phyloP scores from a whole-genome alignment of 2,113 vertebrate species.

The Thomomys bottae region DNA sequence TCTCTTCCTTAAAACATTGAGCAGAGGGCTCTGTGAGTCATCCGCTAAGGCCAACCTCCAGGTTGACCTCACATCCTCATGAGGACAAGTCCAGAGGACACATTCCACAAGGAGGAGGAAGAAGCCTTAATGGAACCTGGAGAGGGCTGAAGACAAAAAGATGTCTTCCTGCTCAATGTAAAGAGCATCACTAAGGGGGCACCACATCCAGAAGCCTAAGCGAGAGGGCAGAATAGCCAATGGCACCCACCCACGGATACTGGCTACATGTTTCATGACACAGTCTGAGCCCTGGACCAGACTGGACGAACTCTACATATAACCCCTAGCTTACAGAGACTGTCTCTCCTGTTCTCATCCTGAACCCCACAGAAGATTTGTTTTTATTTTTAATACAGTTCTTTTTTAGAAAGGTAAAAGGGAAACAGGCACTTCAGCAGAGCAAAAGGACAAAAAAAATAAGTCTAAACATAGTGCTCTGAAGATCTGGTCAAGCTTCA shows the following conservation, averaged over 20 bases:
- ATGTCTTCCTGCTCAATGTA: background rate
- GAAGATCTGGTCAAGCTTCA: constrained; percentile 58
- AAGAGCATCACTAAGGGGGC: background rate
- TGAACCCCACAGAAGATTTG: constrained; percentile 53
- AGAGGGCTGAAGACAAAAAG: background rate
- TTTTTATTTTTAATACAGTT: constrained; percentile 69
- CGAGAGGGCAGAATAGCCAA: background rate
- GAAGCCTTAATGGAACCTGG: background rate
- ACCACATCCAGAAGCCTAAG: background rate
- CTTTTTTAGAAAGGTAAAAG: constrained; percentile 76
- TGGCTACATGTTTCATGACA: background rate
- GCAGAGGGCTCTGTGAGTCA: background rate
- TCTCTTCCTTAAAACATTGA: background rate
- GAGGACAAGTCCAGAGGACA: background rate
- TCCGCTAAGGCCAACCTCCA: background rate
- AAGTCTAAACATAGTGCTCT: constrained; percentile 72
- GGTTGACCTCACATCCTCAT: background rate
- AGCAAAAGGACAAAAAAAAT: constrained; percentile 55
- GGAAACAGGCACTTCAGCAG: constrained; percentile 67
- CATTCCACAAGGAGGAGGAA: background rate
- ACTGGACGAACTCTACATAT: background rate
- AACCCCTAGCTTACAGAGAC: background rate
- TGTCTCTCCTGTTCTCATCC: constrained; percentile 17
- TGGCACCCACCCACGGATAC: background rate
- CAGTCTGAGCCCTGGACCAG: background rate